phyloP scores from a whole-genome alignment of 1,140 invertebrate genomes.

The Bombus picipes region DNA sequence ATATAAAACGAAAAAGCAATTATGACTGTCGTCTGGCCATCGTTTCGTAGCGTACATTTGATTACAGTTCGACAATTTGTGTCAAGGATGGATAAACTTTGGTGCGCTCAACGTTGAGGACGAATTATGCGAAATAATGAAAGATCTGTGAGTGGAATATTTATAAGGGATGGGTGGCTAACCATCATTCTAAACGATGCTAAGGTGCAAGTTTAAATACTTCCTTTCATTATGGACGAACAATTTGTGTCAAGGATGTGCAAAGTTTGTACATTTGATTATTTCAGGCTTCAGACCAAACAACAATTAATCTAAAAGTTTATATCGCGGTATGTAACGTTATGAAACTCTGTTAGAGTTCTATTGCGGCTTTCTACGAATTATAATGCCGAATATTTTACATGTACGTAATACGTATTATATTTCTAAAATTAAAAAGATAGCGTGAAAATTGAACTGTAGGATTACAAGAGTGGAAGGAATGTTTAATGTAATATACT shows the following conservation, averaged over 20 bases:
- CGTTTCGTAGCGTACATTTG: slow-evolving; percentile 6
- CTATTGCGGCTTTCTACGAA: background rate
- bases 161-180: background rate
- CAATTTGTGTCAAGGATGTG: slow-evolving; percentile 39
- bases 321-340: background rate
- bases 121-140: slow-evolving; percentile 38
- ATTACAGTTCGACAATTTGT: slow-evolving; percentile 55
- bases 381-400: slow-evolving; percentile 3
- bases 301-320: slow-evolving; percentile 1
- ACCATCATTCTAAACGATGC: slow-evolving; percentile 8
- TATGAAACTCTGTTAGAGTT: background rate
- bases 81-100: slow-evolving; percentile 65
- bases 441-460: background rate
- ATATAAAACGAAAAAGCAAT: background rate
- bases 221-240: slow-evolving; percentile 12
- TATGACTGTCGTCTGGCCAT: background rate
- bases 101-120: background rate
- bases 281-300: background rate
- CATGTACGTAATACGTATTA: background rate
- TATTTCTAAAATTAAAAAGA: background rate
- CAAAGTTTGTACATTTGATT: slow-evolving; percentile 6
- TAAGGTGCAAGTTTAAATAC: slow-evolving; percentile 8
- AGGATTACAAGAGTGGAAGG: background rate
- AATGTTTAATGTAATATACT: background rate
- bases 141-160: slow-evolving; percentile 34